Base-by-base conservation (phyloP, 2,113 vertebrate genomes). In the Tachysurus vachellii region DNA sequence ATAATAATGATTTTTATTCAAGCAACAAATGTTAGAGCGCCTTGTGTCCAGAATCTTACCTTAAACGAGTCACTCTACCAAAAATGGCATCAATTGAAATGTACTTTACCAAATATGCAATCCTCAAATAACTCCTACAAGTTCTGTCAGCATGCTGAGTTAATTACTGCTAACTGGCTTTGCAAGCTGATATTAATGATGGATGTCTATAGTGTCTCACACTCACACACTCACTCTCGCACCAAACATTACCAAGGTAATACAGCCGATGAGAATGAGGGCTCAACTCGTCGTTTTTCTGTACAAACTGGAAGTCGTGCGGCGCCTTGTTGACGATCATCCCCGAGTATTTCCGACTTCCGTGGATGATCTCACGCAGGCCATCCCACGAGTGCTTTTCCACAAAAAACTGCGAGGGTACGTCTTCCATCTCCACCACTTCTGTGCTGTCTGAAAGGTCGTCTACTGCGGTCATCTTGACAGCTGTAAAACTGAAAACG, bases 281-380 rank as follows among this genome's bases (percentile, higher is more conserved):
- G 70, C 96, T 95, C 4, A 94, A 92, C 85, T 97, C 96, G 0
- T 98, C 97, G 0, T 94, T 96, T 90, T 97, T 97, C 92, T 94
- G 96, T 88, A 98, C 95, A 28, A 99, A 99, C 92, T 97, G 97
- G 94, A 98, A 99, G 91, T 99, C 97, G 11, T 99, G 97, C 0
- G 97, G 98, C 0, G 97, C 97, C 94, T 98, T 99, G 95, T 94
- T 98, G 87, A 96, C 94, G 6, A 97, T 94, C 92, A 98, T 95
- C 64, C 97, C 97, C 0, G 96, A 97, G 91, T 96, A 96, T 93
- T 97, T 99, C 93, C 98, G 96, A 95, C 98, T 99, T 92, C 95
- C 95, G 82, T 97, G 98, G 91, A 99, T 97, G 89, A 98, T 97
- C 92, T 94, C 95, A 5, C 98, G 95, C 85, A 99, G 93, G 86